Evolutionary conservation across 2,888 invertebrate genomes (phyloP), one percentile per base, ranked within the genome.

Genomic region (Tortrix viridana): DNA sequence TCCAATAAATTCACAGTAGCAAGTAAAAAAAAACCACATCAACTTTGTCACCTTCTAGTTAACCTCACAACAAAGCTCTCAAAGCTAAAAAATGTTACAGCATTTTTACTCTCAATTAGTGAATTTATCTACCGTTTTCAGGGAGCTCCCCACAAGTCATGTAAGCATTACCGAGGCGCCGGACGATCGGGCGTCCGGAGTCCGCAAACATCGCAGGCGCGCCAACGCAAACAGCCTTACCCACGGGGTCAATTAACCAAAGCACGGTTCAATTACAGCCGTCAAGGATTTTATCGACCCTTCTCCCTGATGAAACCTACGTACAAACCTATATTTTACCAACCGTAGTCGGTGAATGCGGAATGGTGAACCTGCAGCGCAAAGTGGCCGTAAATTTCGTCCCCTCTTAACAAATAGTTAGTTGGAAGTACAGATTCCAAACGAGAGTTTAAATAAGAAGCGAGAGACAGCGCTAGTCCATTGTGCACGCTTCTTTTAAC

Each of bases 171-270:
- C 69, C 76, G 74, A 74, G 77, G 76, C 76, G 70, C 69, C 70
- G 71, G 79, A 76, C 79, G 77, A 76, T 78, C 75, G 74, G 75
- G 71, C 74, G 69, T n/a, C n/a, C n/a, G 77, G 71, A 72, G 77
- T 77, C 67, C 53, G 73, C 79, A 85, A 85, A 86, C 81, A 71
- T 63, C 60, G 72, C 70, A 77, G 79, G 79, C 78, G 77, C 75
- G 83, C 81, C 80, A 84, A 79, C 60, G 74, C 77, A 85, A 86
- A 88, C 84, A 84, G 56, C 60, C 75, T 73, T 73, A 70, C 67
- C 38, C 65, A 67, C 71, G 71, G 73, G 77, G 76, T 81, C 85
- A 84, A 86, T 86, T 86, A 84, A 80, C 78, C 64, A 72, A 70
- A 37, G 47, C 74, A 74, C 75, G 72, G 69, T 73, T 71, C 69